Evolutionary conservation across 2,888 invertebrate species (phyloP).

Genomic region (Megastigmus dorsalis): DNA sequence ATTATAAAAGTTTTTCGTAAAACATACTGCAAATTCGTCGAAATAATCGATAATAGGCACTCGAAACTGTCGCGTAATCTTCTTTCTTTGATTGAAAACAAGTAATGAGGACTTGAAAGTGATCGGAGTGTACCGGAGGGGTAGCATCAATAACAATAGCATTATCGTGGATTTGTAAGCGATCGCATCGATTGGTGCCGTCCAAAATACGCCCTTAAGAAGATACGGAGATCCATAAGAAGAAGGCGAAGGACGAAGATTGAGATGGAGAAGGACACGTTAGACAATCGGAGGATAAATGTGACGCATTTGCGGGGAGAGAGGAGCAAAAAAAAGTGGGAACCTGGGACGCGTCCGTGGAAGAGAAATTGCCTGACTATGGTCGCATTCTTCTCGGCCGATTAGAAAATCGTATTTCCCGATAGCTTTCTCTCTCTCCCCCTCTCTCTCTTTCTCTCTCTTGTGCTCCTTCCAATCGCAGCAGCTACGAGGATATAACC

Average conservation of each 20-base stretch:
- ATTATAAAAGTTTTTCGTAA: too few species aligned
- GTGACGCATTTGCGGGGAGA: conserved; percentile 31
- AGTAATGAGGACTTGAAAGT: too few species aligned
- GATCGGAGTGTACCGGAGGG: too few species aligned
- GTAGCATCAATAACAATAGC: too few species aligned
- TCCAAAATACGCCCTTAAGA: background rate
- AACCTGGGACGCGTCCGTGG: conserved; percentile 1
- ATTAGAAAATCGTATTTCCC: conserved; percentile 53
- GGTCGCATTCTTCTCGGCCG: conserved; percentile 41
- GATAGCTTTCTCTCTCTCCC: conserved; percentile 12
- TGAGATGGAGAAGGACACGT: background rate
- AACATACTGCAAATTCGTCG: too few species aligned
- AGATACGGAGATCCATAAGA: conserved; percentile 16
- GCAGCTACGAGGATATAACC: background rate
- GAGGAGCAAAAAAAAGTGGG: conserved; percentile 28
- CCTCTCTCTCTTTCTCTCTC: background rate
- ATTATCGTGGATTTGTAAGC: too few species aligned
- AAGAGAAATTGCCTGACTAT: conserved; percentile 46
- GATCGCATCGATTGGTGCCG: too few species aligned
- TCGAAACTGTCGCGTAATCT: too few species aligned
- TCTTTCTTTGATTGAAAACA: too few species aligned
- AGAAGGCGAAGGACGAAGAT: background rate
- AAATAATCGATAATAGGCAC: too few species aligned
- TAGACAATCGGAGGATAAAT: conserved; percentile 43
- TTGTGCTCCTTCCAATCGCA: too few species aligned